Base-by-base conservation (phyloP, 2,888 invertebrate species). In the Julus scanicus region DNA sequence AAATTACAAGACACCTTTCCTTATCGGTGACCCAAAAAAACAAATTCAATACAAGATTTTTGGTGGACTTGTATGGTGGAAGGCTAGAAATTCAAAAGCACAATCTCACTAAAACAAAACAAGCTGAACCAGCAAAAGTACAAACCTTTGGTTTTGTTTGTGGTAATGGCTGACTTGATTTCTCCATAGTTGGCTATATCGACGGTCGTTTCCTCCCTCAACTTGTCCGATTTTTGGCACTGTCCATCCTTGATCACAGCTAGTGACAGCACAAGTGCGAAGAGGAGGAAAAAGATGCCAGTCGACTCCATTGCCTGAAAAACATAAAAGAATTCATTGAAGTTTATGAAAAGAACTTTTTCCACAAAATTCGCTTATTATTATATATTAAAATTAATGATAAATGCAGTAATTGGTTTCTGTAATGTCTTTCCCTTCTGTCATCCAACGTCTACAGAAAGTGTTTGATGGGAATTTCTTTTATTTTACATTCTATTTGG, bases 101-200 rank as follows among this genome's bases (percentile, higher is more conserved):
- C 29, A 29, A 29, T 29, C 29, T 29, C 1, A 29, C 29, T 29
- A 29, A 29, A 29, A 29, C 29, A 29, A 29, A 29, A 29, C 29
- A 29, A 29, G 29, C 29, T 29, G 1, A 29, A 0, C 44, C 8
- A 8, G 44, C 71, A 20, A 20, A 29, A 1, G 17, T 84, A 40
- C 84, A 48, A 84, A 88, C 89, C 89, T 88, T 88, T 89, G 37
- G 89, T 89, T 86, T 87, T 89, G 37, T 88, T 88, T 8, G 89
- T 89, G 13, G 88, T 87, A 83, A 89, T 89, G 53, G 89, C 89
- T 71, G 89, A 88, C 29, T 89, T 88, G 39, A 89, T 87, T 57
- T 89, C 89, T 53, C 89, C 89, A 89, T 87, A 89, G 40, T 88
- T 53, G 53, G 80, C 88, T 13, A 87, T 87, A 80, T 88, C 88